Base-by-base conservation (phyloP, 2,888 invertebrate species). In the Hypena proboscidalis region DNA sequence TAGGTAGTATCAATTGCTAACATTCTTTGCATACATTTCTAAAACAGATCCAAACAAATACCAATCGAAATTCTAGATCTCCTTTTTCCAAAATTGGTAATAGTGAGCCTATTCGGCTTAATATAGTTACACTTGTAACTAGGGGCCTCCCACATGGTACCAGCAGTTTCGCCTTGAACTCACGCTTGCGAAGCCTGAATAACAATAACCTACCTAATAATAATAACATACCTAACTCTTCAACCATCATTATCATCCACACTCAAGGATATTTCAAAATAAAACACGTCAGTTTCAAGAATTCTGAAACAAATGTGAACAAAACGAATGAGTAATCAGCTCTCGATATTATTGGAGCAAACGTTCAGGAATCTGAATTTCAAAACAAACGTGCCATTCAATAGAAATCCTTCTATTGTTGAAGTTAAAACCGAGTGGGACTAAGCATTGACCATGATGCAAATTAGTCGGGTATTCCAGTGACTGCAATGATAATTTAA, bases 131-230 rank as follows among this genome's bases (percentile, higher is more conserved):
- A 58, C 52, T 49, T 51, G 41, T 48, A 63, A 47, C 55, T 59
- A 56, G 70, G 70, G 76, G 80, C 82, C 82, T 80, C 81, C 78
- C 76, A 77, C 81, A 70, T 72, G 62, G 60, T 46, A 35, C 40
- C 39, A 31, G 40, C 35, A 51, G 55, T 42, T 22, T 77, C 37
- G 63, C 86, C 85, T 87, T 85, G 87, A 87, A 85, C 87, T 70
- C 71, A 66, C 67, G 70, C 58, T 63, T 60, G 67, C 70, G 57
- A 68, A 68, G 67, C 64, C 72, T 71, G 76, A 77, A 79, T 81
- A 80, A 78, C 75, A 80, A 83, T 77, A 75, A 72, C 62, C 58
- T 33, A 48, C 56, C 40, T 52, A 56, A 62, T 69, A 72, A 72
- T 70, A 71, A 59, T 62, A 58, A 37, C 31, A 46, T 31, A 45